phyloP scores from a whole-genome alignment of 2,113 vertebrate species.

The Fukomys damarensis region DNA sequence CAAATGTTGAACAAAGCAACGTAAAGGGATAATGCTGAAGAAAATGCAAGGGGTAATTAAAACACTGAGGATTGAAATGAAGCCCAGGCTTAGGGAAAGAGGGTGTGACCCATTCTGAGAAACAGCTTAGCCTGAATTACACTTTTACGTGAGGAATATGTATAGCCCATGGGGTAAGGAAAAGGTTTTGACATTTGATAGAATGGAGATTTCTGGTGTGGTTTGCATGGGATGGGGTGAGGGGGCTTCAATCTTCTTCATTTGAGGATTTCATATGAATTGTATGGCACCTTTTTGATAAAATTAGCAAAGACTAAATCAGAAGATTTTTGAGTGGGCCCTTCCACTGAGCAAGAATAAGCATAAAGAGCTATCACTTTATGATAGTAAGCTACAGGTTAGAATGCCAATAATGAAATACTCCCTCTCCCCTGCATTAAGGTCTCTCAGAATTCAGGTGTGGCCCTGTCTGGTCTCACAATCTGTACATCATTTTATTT shows the following conservation, averaged over 20 bases:
- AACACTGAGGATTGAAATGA: neutral
- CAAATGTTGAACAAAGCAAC: neutral
- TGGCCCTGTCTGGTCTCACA: neutral
- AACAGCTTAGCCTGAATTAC: neutral
- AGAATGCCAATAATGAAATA: neutral
- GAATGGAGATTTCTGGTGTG: neutral
- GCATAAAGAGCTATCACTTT: constrained; percentile 8
- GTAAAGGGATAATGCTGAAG: constrained; percentile 14
- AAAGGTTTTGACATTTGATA: neutral
- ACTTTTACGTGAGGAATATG: constrained; percentile 15
- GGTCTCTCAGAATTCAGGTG: neutral
- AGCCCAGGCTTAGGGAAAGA: neutral
- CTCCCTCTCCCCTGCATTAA: neutral
- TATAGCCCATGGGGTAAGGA: neutral
- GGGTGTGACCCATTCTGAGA: neutral
- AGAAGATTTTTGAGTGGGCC: constrained; percentile 31
- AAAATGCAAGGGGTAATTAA: neutral
- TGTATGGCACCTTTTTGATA: neutral
- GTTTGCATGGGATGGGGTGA: neutral
- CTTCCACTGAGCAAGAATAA: neutral
- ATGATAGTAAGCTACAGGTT: neutral
- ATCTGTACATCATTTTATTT: neutral
- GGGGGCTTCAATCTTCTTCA: neutral
- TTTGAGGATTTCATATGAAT: neutral
- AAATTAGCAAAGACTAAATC: constrained; percentile 9